Percentiles rank a stretch among this genome's conserved stretches.
These are phyloP conservation scores for Pogonomyrmex californicus DNA, from an alignment of 1,140 invertebrate species.

Conservation along the genomic window DNA sequence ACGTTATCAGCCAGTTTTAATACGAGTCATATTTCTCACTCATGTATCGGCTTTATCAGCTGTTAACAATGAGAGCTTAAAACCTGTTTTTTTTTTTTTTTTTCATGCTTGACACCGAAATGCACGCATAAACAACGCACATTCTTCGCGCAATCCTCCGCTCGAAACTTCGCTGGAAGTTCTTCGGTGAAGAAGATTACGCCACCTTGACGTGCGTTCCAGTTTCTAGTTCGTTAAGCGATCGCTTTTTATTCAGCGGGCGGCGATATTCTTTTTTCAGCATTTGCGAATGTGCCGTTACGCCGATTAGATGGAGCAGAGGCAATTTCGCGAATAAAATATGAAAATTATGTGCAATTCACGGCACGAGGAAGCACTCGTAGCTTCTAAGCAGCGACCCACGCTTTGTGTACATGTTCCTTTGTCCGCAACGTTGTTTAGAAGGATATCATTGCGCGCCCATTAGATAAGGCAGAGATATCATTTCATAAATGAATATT, in stretches of 20 bases:
- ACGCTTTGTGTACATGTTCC: constrained; percentile 6
- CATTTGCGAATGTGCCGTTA: constrained; percentile 57
- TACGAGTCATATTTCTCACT: constrained; percentile 10
- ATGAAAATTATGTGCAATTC: constrained; percentile 59
- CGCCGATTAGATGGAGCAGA: constrained; percentile 59
- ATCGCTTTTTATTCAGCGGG: constrained; percentile 26
- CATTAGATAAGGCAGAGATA: constrained; percentile 49
- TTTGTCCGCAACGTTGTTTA: constrained; percentile 57
- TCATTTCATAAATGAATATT: constrained; percentile 55
- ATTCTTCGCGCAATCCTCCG: not conserved
- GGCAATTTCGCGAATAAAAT: constrained; percentile 53
- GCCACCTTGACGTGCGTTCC: constrained; percentile 72
- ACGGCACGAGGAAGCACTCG: constrained; percentile 27
- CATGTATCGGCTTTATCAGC: not conserved
- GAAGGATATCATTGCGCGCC: constrained; percentile 36
- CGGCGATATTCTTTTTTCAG: constrained; percentile 19
- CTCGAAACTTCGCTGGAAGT: constrained; percentile 5
- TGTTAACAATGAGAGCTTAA: not conserved
- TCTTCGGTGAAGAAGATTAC: constrained; percentile 22
- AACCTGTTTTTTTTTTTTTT: constrained; percentile 6
- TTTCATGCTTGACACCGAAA: not conserved
- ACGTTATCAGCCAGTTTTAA: not conserved
- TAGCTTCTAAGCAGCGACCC: not conserved
- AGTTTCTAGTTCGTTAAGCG: constrained; percentile 78
- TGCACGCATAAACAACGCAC: not conserved